Percentiles rank a stretch among this genome's conserved stretches.
These are phyloP conservation scores for Microcaecilia unicolor DNA, from an alignment of 2,797 vertebrate genomes.

Conservation along the genomic window DNA sequence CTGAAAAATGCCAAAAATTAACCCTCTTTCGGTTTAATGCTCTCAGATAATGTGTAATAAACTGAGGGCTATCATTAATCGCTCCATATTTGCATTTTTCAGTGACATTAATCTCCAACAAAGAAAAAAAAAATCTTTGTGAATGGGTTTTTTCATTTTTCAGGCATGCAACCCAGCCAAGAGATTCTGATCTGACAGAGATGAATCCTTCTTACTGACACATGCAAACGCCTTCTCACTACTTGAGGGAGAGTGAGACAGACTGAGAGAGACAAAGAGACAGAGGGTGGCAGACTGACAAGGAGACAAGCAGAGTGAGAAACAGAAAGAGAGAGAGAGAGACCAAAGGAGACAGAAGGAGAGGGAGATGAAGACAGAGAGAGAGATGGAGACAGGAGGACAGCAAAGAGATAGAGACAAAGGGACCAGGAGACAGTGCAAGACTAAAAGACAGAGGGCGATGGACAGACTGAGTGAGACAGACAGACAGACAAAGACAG, in stretches of 20 bases:
- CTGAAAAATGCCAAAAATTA: conserved; percentile 25
- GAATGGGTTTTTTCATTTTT: conserved; percentile 27
- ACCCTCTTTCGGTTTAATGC: conserved; percentile 18
- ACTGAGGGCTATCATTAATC: conserved; percentile 20
- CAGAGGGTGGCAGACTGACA: too few species aligned
- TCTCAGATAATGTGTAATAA: conserved; percentile 19
- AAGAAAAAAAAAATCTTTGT: conserved; percentile 22
- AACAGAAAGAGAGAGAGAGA: too few species aligned
- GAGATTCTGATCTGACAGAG: conserved; percentile 20
- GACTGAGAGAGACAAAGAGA: neutral
- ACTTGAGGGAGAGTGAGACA: neutral
- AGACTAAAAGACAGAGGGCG: neutral
- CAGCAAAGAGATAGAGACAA: neutral
- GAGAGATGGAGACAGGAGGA: neutral
- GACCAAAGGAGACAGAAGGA: neutral
- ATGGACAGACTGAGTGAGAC: neutral
- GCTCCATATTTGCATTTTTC: conserved; percentile 20
- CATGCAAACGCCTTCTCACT: conserved; percentile 24
- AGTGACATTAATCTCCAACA: conserved; percentile 34
- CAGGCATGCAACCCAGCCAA: conserved; percentile 37
- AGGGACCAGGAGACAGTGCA: too few species aligned
- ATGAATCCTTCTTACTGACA: conserved; percentile 25
- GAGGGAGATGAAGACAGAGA: neutral
- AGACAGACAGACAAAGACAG: neutral
- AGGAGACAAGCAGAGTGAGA: too few species aligned